Conservation (phyloP, 2,888 invertebrate genomes). For the Miltochrista miniata region DNA sequence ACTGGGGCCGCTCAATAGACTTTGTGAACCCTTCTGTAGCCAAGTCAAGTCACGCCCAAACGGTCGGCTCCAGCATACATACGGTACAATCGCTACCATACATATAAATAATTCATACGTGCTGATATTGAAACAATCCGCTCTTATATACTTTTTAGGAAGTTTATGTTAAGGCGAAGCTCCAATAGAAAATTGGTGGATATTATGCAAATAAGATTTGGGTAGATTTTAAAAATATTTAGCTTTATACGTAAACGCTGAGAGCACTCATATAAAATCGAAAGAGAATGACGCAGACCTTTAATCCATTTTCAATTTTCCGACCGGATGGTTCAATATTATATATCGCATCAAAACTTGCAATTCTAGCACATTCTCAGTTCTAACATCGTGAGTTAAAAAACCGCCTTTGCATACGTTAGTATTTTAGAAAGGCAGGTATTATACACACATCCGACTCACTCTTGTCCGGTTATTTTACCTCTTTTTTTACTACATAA, state of each 20-base stretch:
- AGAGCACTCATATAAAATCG: constrained; percentile 10
- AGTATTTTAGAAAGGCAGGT: no score
- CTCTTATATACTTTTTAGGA: constrained; percentile 51
- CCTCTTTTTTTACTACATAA: no score
- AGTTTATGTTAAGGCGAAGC: constrained; percentile 47
- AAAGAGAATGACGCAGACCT: constrained; percentile 2
- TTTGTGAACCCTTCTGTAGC: constrained; percentile 30
- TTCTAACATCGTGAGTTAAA: no score
- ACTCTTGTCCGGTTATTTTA: no score
- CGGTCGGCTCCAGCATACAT: constrained; percentile 44
- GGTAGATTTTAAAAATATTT: constrained; percentile 30
- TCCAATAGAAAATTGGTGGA: constrained; percentile 26
- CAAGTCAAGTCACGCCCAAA: constrained; percentile 59
- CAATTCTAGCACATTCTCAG: no score
- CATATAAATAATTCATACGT: constrained; percentile 71
- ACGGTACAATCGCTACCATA: constrained; percentile 46
- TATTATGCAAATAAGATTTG: constrained; percentile 35
- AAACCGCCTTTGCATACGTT: no score
- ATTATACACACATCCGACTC: no score
- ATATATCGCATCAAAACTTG: neutral
- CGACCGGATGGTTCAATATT: neutral
- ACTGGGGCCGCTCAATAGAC: constrained; percentile 33
- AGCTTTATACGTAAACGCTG: constrained; percentile 28
- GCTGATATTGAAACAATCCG: constrained; percentile 68
- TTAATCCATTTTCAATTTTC: neutral